Percentiles rank a stretch among this genome's conserved stretches.
phyloP scores from a whole-genome alignment of 2,888 invertebrate genomes.

The Drosophila fulvimacula region DNA sequence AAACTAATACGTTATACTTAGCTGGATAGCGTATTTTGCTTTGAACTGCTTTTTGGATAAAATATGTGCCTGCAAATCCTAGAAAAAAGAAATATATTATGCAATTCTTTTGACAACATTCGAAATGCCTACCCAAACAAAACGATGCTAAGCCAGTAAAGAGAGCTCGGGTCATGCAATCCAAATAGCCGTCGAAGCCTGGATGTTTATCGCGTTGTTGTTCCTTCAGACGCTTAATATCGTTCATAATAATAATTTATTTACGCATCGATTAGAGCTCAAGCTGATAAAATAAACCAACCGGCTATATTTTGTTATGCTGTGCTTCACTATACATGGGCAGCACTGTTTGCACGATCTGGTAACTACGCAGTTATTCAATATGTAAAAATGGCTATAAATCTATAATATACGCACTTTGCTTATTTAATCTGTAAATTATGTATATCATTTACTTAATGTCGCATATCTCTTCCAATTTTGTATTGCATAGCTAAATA shows the following conservation, averaged over 20 bases:
- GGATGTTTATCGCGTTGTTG: constrained; percentile 85
- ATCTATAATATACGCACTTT: no score
- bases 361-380: constrained; percentile 27
- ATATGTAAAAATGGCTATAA: no score
- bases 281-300: neutral
- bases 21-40: constrained; percentile 81
- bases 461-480: neutral
- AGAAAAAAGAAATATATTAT: constrained; percentile 54
- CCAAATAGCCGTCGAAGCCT: constrained; percentile 85
- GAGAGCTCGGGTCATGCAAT: constrained; percentile 85
- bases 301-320: constrained; percentile 20
- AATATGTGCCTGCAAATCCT: constrained; percentile 85
- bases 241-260: constrained; percentile 82
- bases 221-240: constrained; percentile 84
- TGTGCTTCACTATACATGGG: neutral
- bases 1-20: constrained; percentile 83
- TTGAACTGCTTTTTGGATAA: constrained; percentile 83
- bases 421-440: no score
- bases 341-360: constrained; percentile 17
- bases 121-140: constrained; percentile 82
- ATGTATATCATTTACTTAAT: no score
- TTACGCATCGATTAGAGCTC: constrained; percentile 14
- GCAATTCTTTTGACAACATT: constrained; percentile 43
- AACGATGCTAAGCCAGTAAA: constrained; percentile 85
- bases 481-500: neutral